phyloP scores from a whole-genome alignment of 2,113 vertebrate genomes.

The Rhinolophus sinicus region DNA sequence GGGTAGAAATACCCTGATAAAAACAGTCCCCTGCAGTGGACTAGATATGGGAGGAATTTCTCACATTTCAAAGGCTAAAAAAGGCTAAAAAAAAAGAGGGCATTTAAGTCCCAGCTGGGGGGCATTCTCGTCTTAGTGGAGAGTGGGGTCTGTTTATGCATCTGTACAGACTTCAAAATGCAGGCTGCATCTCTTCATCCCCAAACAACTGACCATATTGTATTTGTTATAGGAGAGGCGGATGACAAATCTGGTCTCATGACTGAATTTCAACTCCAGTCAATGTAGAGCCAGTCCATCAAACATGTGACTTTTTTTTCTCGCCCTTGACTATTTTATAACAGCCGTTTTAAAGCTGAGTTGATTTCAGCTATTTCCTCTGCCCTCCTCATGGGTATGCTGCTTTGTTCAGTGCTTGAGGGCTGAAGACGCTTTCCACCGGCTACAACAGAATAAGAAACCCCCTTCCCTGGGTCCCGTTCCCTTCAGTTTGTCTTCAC shows the following conservation, averaged over 20 bases:
- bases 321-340: not conserved
- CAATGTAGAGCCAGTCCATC: not conserved
- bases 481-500: not conserved
- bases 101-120: not conserved
- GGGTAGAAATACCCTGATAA: conserved; percentile 58
- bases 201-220: not conserved
- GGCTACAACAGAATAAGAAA: not conserved
- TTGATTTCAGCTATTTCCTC: not conserved
- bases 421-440: not conserved
- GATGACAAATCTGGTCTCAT: not conserved
- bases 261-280: not conserved
- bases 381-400: no score
- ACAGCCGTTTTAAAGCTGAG: not conserved
- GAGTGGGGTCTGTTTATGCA: not conserved
- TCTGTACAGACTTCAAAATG: not conserved
- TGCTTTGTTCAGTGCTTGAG: not conserved
- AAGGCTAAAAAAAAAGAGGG: not conserved
- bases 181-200: not conserved
- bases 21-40: not conserved
- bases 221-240: not conserved
- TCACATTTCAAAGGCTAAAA: not conserved
- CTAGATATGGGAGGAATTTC: not conserved
- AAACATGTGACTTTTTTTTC: not conserved
- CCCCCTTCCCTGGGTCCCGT: not conserved
- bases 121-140: not conserved